Conservation (phyloP, 1,140 invertebrate genomes). For the Cephus cinctus region DNA sequence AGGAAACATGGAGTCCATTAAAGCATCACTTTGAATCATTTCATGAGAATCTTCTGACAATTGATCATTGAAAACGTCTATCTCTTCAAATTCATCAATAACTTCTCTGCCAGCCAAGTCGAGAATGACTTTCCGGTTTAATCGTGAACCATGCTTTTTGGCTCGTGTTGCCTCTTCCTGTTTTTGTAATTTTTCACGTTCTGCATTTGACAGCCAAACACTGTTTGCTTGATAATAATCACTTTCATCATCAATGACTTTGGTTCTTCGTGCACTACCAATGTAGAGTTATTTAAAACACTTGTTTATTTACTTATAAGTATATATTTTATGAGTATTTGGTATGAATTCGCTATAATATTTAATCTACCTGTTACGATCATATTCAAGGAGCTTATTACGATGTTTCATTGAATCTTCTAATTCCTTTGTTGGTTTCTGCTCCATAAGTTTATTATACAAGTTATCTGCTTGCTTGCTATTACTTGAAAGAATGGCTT, state of each 20-base stretch:
- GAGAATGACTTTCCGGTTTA: slow-evolving; percentile 70
- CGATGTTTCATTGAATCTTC: slow-evolving; percentile 77
- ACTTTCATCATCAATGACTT: slow-evolving; percentile 91
- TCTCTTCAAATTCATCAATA: slow-evolving; percentile 47
- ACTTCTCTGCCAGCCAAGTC: slow-evolving; percentile 77
- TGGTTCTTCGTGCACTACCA: slow-evolving; percentile 76
- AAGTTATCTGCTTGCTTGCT: slow-evolving; percentile 70
- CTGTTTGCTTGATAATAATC: slow-evolving; percentile 88
- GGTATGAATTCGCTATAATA: slow-evolving; percentile 3
- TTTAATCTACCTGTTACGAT: slow-evolving; percentile 69
- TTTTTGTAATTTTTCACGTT: slow-evolving; percentile 69
- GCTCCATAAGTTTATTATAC: slow-evolving; percentile 68
- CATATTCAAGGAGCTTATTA: slow-evolving; percentile 83
- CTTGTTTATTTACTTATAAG: too few species aligned
- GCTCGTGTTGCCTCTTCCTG: slow-evolving; percentile 70
- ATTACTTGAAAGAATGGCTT: slow-evolving; percentile 64
- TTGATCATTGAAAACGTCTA: slow-evolving; percentile 27
- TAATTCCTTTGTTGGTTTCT: slow-evolving; percentile 57
- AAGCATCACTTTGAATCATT: slow-evolving; percentile 22
- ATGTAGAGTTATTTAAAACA: slow-evolving; percentile 18
- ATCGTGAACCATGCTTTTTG: slow-evolving; percentile 68
- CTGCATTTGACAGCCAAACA: slow-evolving; percentile 75
- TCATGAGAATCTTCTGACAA: slow-evolving; percentile 46
- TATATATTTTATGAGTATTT: slow-evolving; percentile 13
- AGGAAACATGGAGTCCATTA: slow-evolving; percentile 20